Conservation (phyloP, 1,140 invertebrate genomes). For the Protaetia brevitarsis region DNA sequence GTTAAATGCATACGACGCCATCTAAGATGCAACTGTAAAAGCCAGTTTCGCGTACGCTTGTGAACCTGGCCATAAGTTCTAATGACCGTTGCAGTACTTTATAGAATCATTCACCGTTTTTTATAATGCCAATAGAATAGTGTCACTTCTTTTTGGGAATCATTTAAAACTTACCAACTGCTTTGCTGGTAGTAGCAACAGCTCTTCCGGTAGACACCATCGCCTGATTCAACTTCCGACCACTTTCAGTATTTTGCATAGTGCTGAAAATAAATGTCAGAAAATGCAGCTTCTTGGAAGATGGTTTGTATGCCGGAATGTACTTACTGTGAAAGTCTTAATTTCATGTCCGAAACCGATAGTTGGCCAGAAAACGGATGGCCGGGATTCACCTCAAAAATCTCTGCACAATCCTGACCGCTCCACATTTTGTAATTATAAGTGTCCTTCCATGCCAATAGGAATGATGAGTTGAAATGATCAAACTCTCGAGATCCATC, state of each 20-base stretch:
- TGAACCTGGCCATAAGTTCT: too few species aligned
- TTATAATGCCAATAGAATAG: too few species aligned
- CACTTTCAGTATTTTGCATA: conserved; percentile 91
- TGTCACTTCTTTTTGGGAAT: too few species aligned
- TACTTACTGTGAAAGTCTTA: conserved; percentile 85
- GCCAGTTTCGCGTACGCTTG: too few species aligned
- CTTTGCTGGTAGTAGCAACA: conserved; percentile 84
- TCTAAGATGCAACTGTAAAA: neutral
- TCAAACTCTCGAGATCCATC: conserved; percentile 76
- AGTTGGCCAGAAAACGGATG: conserved; percentile 92
- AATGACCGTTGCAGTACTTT: too few species aligned
- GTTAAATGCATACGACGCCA: too few species aligned
- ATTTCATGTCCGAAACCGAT: conserved; percentile 91
- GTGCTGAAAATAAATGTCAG: conserved; percentile 59
- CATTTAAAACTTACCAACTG: conserved; percentile 62
- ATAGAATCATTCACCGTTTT: too few species aligned
- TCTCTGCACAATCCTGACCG: conserved; percentile 59
- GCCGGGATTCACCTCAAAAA: conserved; percentile 64
- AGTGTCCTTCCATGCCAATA: conserved; percentile 81
- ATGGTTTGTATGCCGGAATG: neutral
- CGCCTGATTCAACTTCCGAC: conserved; percentile 89
- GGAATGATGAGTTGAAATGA: conserved; percentile 84
- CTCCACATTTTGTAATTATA: conserved; percentile 87
- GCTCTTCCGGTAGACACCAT: conserved; percentile 86
- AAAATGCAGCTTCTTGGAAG: neutral